A percentile compares a stretch with the other conserved stretches of the same genome.
Conservation (phyloP, 2,113 vertebrate genomes). For the Leucopternis melanops region DNA sequence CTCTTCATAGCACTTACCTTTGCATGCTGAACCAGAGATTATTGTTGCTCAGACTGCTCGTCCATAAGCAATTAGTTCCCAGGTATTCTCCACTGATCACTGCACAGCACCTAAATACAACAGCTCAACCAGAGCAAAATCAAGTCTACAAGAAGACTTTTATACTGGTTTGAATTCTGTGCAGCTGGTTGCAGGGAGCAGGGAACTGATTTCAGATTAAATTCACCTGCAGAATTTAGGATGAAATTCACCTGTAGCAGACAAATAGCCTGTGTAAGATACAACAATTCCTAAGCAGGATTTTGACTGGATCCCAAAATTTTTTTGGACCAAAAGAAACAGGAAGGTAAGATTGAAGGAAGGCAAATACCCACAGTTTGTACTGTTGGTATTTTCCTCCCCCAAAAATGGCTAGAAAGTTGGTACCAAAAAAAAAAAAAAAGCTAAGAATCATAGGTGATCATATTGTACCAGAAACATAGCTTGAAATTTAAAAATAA, state of each 20-base stretch:
- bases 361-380: background rate
- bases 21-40: background rate
- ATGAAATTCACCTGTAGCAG: background rate
- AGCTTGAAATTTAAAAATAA: background rate
- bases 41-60: background rate
- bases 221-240: background rate
- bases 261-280: background rate
- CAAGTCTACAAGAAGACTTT: background rate
- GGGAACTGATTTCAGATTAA: background rate
- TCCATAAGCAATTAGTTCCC: background rate
- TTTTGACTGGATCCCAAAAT: background rate
- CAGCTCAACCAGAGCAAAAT: fast-evolving
- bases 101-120: fast-evolving
- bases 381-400: background rate
- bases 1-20: background rate
- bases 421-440: background rate
- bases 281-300: background rate
- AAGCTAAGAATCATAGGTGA: background rate
- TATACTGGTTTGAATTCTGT: background rate
- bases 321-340: background rate
- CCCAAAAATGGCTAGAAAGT: background rate
- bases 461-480: background rate
- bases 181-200: background rate
- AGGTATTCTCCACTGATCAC: fast-evolving
- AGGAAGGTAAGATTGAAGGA: background rate